Base-by-base conservation (phyloP, 2,888 invertebrate genomes). In the Esperia sulphurella region DNA sequence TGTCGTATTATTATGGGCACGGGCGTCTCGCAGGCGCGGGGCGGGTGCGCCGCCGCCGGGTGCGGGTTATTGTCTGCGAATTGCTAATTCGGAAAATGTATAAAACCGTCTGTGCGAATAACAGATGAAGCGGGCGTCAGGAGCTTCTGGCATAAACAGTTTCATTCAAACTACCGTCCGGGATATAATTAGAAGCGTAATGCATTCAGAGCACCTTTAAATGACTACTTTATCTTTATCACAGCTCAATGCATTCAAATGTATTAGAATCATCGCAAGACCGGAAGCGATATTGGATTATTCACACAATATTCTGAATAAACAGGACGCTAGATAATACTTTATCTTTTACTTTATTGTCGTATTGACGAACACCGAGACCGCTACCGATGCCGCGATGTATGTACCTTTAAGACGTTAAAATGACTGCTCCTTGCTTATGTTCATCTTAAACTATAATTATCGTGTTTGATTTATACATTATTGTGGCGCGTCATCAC, bases 11-110 rank as follows among this genome's bases (percentile, higher is more conserved):
- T 12, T 45, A 31, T 41, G 41, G 29, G 14, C 21, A n/a, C 46
- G 43, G 30, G 14, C 14, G 31, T 39, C 46, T 37, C 43, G 42
- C 33, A 30, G 45, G 38, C n/a, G 38, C 40, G 30, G 30, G 10
- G 12, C 47, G 14, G 30, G 30, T 35, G 33, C 33, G 14, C 40
- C 33, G 21, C 21, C 21, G 21, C 21, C 21, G 21, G 3, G 55
- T 50, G 53, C 49, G 54, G 51, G 52, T 31, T 52, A 63, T 66
- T 60, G 61, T 65, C 59, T 63, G 53, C 54, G 48, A 52, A 57
- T 59, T 57, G 57, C 62, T 59, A 59, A 65, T 63, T 60, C 55
- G 50, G 57, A 65, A 21, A 58, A 59, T 55, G 58, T 57, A 60
- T 61, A 57, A 63, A 63, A 57, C 48, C 46, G 56, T 52, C 54